A percentile compares a stretch with the other conserved stretches of the same genome.
These are phyloP conservation scores for Stigmatopora argus DNA, from an alignment of 2,113 vertebrate species.

Conservation along the genomic window DNA sequence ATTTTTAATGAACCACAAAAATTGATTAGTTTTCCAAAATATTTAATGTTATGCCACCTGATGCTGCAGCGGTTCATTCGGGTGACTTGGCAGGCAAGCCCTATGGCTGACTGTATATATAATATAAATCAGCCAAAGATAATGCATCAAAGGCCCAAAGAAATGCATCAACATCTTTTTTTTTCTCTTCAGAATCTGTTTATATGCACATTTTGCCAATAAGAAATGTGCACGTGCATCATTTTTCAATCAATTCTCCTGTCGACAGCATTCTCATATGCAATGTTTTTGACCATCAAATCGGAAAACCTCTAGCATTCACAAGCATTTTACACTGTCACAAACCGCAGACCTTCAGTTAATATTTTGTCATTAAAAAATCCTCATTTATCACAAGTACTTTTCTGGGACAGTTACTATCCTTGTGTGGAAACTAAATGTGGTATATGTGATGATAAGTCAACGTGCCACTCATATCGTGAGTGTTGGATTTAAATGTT, in stretches of 20 bases:
- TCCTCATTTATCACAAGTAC: background rate
- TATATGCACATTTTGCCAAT: background rate
- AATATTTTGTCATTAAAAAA: background rate
- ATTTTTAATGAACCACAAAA: no score
- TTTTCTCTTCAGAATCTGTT: background rate
- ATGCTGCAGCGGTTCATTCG: no score
- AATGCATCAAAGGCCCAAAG: background rate
- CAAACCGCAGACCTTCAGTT: background rate
- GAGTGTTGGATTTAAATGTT: slow-evolving; percentile 8
- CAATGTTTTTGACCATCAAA: background rate
- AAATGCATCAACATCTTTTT: background rate
- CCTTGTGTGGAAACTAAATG: background rate
- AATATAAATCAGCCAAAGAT: no score
- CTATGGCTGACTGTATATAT: no score
- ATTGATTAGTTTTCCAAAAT: no score
- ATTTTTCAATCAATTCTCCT: background rate
- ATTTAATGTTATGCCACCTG: no score
- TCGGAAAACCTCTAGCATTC: background rate
- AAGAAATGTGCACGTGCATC: background rate
- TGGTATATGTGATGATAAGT: background rate
- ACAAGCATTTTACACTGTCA: background rate
- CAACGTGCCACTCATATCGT: background rate
- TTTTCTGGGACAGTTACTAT: background rate
- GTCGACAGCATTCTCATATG: background rate
- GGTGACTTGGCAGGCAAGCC: background rate